Evolutionary conservation across 2,113 vertebrate genomes (phyloP).

Genomic region (Amia ocellicauda): DNA sequence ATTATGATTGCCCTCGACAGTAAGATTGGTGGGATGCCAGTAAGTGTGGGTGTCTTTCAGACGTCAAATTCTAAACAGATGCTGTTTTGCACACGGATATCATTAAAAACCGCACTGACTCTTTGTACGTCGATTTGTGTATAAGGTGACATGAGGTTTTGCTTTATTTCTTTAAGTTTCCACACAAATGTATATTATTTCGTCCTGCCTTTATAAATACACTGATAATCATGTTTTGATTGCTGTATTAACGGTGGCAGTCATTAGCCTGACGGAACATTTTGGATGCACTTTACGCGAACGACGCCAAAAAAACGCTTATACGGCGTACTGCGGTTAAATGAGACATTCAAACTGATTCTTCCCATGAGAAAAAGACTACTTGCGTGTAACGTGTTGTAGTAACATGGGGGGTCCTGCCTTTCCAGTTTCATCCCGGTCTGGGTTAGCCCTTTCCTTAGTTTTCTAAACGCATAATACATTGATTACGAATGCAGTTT

Average conservation of each 20-base stretch:
- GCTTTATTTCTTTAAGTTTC: background rate
- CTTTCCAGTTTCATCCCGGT: background rate
- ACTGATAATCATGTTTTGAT: too few relatives aligned
- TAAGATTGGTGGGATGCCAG: background rate
- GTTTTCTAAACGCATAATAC: too few relatives aligned
- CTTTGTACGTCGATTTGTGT: background rate
- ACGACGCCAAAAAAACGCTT: conserved; percentile 19
- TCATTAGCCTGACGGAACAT: conserved; percentile 3
- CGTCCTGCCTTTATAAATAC: too few relatives aligned
- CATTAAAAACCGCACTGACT: background rate
- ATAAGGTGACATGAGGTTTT: background rate
- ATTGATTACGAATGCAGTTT: too few relatives aligned
- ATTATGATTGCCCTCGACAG: too few relatives aligned
- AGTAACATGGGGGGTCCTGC: too few relatives aligned
- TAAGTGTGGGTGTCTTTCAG: background rate
- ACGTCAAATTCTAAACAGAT: background rate
- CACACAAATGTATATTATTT: background rate
- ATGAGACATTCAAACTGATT: conserved; percentile 23
- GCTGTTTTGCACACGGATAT: background rate
- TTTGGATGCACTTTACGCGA: conserved; percentile 19
- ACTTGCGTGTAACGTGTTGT: too few relatives aligned
- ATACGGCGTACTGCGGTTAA: conserved; percentile 22
- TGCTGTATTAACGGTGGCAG: too few relatives aligned
- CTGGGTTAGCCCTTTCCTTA: too few relatives aligned
- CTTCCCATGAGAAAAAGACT: conserved; percentile 20